Conservation (phyloP, 2,113 vertebrate species). For the Stegostoma tigrinum region DNA sequence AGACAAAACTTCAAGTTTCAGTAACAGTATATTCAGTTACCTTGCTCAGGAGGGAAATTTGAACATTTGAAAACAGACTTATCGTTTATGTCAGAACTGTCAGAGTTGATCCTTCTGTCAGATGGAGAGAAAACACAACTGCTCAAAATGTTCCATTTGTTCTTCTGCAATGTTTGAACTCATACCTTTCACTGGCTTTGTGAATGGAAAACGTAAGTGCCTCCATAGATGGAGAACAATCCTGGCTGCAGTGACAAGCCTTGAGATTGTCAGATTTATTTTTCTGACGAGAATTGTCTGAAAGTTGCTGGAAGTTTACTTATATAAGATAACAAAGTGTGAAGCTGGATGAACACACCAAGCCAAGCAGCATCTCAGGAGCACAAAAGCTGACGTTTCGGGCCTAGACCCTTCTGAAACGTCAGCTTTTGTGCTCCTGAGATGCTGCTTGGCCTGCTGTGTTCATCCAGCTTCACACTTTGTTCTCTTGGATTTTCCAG, state of each 20-base stretch:
- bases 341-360: too few species aligned
- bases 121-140: background rate
- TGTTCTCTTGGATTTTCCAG: too few species aligned
- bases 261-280: background rate
- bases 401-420: too few species aligned
- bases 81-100: background rate
- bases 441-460: too few species aligned
- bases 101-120: background rate
- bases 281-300: background rate
- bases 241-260: background rate
- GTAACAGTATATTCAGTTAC: background rate
- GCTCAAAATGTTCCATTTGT: background rate
- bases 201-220: background rate
- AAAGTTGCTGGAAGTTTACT: too few species aligned
- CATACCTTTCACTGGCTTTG: background rate
- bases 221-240: background rate
- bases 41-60: background rate
- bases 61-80: slow-evolving; percentile 10
- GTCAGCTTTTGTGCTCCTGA: too few species aligned
- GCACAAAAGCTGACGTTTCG: too few species aligned
- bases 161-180: background rate
- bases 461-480: too few species aligned
- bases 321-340: too few species aligned
- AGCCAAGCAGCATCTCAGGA: too few species aligned
- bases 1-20: background rate